Evolutionary conservation across 2,888 invertebrate genomes (phyloP).

Genomic region (Tyria jacobaeae): DNA sequence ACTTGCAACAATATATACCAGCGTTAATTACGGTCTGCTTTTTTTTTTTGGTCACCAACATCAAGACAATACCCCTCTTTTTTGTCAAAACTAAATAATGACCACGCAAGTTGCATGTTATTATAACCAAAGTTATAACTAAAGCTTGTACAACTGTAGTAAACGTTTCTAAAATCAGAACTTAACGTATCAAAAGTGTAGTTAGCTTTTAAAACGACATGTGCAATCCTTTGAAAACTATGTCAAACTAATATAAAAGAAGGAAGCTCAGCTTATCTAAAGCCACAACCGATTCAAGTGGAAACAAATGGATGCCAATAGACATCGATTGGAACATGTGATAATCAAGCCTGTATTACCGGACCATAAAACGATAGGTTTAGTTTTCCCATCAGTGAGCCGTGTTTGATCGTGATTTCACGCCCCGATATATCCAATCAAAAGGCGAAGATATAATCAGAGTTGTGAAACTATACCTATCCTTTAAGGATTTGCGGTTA

Average conservation of each 20-base stretch:
- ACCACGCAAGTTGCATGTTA: no score
- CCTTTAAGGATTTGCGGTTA: slow-evolving; percentile 21
- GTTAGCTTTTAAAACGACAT: no score
- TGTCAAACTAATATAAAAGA: neutral
- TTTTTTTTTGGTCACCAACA: no score
- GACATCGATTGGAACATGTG: neutral
- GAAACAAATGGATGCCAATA: neutral
- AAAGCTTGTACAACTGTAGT: no score
- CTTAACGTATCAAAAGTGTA: no score
- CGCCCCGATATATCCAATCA: slow-evolving; percentile 35
- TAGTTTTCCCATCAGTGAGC: slow-evolving; percentile 21
- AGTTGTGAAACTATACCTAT: slow-evolving; percentile 36
- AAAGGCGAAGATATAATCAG: slow-evolving; percentile 35
- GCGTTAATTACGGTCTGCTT: no score
- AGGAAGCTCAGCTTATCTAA: neutral
- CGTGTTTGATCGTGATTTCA: slow-evolving; percentile 19
- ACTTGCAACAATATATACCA: no score
- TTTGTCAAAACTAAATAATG: no score
- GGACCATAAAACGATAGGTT: slow-evolving; percentile 5
- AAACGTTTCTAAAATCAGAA: no score
- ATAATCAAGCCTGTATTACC: neutral
- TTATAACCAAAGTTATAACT: no score
- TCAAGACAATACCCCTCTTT: no score
- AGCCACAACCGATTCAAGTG: neutral
- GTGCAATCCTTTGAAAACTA: neutral